Evolutionary conservation across 1,140 invertebrate species (phyloP), one percentile per base, ranked within the genome.

Genomic region (Manduca sexta): DNA sequence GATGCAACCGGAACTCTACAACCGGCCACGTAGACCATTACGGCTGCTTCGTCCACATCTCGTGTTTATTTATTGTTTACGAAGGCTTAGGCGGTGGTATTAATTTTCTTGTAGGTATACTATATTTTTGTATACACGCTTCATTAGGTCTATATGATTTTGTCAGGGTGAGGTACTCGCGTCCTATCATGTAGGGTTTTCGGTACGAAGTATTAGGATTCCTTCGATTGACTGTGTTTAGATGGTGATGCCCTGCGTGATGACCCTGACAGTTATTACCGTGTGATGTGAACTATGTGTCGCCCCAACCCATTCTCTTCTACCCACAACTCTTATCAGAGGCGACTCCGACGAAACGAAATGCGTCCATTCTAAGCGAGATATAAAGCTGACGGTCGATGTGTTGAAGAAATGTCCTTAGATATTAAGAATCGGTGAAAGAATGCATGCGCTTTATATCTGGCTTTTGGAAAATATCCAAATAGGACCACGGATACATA

Each of bases 401-500:
- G 55, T 53, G 58, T 5, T 12, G 12, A 63, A 59, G 58, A 67
- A 60, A 63, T 71, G 63, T 68, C 57, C 62, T 66, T 75, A 77
- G 65, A 3, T 45, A 56, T 59, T 62, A 74, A 72, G 59, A 77
- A 75, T 61, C 59, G 62, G 61, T 67, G 58, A 81, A 77, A 78
- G 79, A 84, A 84, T 78, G 79, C 70, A 75, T 70, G 67, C 79
- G 81, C 81, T 84, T 84, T 83, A 81, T 83, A 80, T 83, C 77
- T 83, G 73, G 77, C 79, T 83, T 81, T 74, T 79, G 68, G 69
- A 66, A 70, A 73, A 71, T 69, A 78, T 75, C 81, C 78, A 71
- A 73, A 68, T 78, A 81, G 79, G 81, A 81, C 81, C 77, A 84
- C 64, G 64, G 67, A 72, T 66, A 78, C 79, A 83, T 84, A 84